These are phyloP conservation scores for Cotesia chilonis DNA, from an alignment of 1,140 invertebrate genomes.

Conservation along the genomic window DNA sequence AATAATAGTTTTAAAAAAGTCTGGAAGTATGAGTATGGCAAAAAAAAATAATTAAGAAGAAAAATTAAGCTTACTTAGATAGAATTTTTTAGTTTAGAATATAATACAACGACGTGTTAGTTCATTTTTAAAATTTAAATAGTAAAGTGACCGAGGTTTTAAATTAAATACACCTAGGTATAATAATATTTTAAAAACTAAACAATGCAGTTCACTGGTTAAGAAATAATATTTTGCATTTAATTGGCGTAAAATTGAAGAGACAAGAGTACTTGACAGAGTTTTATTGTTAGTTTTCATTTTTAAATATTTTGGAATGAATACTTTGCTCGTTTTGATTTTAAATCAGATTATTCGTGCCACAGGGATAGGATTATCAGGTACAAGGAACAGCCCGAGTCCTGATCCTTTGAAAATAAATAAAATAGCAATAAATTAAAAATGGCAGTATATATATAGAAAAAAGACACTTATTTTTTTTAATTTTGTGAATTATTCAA, in stretches of 20 bases:
- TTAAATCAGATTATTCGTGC: conserved; percentile 43
- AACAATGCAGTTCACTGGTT: conserved; percentile 12
- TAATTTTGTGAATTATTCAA: neutral
- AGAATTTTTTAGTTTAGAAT: conserved; percentile 4
- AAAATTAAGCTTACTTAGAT: conserved; percentile 18
- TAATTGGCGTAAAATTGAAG: neutral
- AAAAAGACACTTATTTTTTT: neutral
- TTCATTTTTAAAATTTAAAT: conserved; percentile 4
- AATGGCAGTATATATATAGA: conserved; percentile 2
- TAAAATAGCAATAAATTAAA: neutral
- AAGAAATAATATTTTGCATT: neutral
- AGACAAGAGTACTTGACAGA: conserved; percentile 1
- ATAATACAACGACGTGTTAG: conserved; percentile 23
- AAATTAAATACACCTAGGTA: conserved; percentile 2
- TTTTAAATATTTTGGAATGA: conserved; percentile 10
- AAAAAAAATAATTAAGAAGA: conserved; percentile 25
- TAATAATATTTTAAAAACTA: conserved; percentile 6
- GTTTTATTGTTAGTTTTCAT: neutral
- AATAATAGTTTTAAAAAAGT: conserved; percentile 15
- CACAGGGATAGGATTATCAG: conserved; percentile 60
- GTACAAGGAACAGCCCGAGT: conserved; percentile 61
- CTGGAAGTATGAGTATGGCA: conserved; percentile 18
- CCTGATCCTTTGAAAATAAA: conserved; percentile 48
- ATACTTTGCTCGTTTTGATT: neutral
- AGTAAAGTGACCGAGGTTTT: conserved; percentile 22